phyloP scores from a whole-genome alignment of 2,797 vertebrate species.

The Sitta carolinensis region DNA sequence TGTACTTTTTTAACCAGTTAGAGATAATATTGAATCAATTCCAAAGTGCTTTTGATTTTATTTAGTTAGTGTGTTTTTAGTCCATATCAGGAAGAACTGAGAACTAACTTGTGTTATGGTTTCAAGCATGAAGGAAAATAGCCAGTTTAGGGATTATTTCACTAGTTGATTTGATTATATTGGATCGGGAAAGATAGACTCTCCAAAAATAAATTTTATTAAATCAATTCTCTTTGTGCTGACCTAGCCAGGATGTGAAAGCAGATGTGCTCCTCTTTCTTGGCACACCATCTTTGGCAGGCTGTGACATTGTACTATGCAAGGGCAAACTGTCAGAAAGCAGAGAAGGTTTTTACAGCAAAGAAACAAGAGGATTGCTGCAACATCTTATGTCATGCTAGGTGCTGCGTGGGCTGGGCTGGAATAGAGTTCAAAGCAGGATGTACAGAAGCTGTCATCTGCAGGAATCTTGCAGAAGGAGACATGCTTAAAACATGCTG shows the following conservation, averaged over 20 bases:
- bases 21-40: neutral
- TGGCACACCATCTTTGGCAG: neutral
- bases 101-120: neutral
- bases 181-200: neutral
- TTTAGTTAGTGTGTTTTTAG: neutral
- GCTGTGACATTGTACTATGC: neutral
- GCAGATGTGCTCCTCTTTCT: constrained; percentile 2
- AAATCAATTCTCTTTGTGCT: neutral
- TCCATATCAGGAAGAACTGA: neutral
- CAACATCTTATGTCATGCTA: neutral
- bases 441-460: neutral
- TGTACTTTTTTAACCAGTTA: neutral
- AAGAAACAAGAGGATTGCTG: neutral
- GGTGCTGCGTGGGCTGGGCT: neutral
- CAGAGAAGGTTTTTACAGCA: neutral
- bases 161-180: neutral
- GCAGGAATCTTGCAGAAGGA: neutral
- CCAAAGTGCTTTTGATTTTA: neutral
- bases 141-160: neutral
- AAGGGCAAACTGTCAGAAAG: constrained; percentile 35
- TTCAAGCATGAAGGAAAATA: neutral
- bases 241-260: neutral
- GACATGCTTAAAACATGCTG: neutral
- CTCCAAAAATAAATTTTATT: neutral
- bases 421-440: neutral